Conservation (phyloP, 2,888 invertebrate species). For the Bombylius major region DNA sequence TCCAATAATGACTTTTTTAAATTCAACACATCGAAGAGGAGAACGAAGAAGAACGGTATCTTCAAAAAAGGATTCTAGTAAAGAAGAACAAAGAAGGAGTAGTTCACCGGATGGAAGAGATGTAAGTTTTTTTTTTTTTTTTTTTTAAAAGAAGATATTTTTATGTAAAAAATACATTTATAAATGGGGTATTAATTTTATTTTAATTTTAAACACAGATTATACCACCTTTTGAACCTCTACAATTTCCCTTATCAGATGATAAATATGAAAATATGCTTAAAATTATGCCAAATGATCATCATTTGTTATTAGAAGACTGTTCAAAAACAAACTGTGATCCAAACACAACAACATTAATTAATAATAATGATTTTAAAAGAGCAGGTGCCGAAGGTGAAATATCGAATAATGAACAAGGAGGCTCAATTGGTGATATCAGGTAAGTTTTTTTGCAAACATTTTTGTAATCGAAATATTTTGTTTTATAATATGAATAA, state of each 20-base stretch:
- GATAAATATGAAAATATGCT: constrained; percentile 56
- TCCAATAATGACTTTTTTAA: background rate
- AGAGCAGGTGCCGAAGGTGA: too few relatives aligned
- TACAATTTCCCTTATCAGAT: constrained; percentile 61
- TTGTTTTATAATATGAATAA: too few relatives aligned
- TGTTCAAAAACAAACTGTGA: constrained; percentile 16
- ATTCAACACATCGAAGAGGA: constrained; percentile 19
- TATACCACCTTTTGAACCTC: constrained; percentile 61
- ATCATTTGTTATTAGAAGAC: constrained; percentile 27
- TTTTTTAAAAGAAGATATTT: background rate
- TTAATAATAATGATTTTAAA: background rate
- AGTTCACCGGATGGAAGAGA: constrained; percentile 41
- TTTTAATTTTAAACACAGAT: constrained; percentile 34
- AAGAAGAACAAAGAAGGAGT: constrained; percentile 34
- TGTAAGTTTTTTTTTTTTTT: constrained; percentile 20
- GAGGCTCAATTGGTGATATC: too few relatives aligned
- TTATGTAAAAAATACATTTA: too few relatives aligned
- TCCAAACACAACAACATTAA: constrained; percentile 3
- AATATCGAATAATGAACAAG: too few relatives aligned
- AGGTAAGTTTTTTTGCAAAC: too few relatives aligned
- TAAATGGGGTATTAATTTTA: background rate
- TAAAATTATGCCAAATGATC: constrained; percentile 53
- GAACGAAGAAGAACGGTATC: constrained; percentile 35
- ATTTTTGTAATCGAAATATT: too few relatives aligned
- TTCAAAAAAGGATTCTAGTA: constrained; percentile 26